Conservation (phyloP, 2,113 vertebrate species). For the Zeus faber region DNA sequence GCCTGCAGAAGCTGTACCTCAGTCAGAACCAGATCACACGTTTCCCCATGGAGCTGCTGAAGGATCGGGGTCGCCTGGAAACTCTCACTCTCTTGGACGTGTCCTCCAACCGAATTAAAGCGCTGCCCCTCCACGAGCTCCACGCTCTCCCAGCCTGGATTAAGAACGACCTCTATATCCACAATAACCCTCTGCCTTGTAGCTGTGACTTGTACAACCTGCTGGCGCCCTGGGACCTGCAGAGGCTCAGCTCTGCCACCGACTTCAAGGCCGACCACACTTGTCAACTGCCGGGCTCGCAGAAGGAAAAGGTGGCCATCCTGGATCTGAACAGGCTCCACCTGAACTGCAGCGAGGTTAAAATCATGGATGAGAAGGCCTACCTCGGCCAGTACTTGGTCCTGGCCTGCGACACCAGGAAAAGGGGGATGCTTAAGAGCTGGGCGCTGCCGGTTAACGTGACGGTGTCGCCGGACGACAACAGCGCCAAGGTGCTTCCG, state of each 20-base stretch:
- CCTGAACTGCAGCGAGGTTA: constrained; percentile 91
- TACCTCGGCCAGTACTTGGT: constrained; percentile 81
- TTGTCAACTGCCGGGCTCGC: constrained; percentile 60
- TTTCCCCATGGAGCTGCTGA: constrained; percentile 90
- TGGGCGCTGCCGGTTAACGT: constrained; percentile 85
- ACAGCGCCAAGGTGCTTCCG: constrained; percentile 56
- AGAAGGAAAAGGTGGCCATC: constrained; percentile 56
- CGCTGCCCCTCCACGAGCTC: constrained; percentile 76
- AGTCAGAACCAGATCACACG: constrained; percentile 89
- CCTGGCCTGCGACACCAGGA: constrained; percentile 85
- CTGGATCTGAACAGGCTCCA: constrained; percentile 68
- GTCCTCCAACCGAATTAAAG: constrained; percentile 87
- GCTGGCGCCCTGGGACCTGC: constrained; percentile 79
- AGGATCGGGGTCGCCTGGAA: constrained; percentile 75
- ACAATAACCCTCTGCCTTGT: constrained; percentile 85
- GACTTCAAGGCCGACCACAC: constrained; percentile 84
- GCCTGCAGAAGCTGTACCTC: constrained; percentile 89
- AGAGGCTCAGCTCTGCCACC: constrained; percentile 79
- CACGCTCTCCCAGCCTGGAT: constrained; percentile 85
- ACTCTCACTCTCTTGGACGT: constrained; percentile 84
- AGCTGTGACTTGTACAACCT: constrained; percentile 84
- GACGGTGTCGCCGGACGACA: constrained; percentile 60
- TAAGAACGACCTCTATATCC: constrained; percentile 90
- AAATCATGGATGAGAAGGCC: constrained; percentile 72
- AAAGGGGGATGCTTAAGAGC: constrained; percentile 74